These are phyloP conservation scores for Eustalomyia histrio DNA, from an alignment of 2,888 invertebrate species.

Conservation along the genomic window DNA sequence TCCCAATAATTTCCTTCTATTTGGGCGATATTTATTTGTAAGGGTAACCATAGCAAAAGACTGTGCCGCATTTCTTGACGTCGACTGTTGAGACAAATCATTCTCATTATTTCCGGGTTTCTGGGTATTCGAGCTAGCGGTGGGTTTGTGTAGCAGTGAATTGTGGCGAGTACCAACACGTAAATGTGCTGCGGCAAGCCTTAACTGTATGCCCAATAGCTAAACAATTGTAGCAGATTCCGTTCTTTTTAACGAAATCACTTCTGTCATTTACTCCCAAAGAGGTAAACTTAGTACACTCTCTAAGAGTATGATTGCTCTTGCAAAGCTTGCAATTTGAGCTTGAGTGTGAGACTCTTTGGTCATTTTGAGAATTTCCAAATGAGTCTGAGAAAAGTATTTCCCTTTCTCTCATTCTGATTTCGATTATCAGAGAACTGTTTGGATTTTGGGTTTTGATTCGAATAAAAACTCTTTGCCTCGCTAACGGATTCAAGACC, in stretches of 20 bases:
- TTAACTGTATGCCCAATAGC: not conserved
- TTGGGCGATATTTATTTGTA: not conserved
- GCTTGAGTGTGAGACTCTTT: not conserved
- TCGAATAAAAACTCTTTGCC: not conserved
- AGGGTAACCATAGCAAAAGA: not conserved
- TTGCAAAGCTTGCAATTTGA: too few relatives aligned
- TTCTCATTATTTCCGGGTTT: not conserved
- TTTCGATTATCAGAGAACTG: not conserved
- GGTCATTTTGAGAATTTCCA: not conserved
- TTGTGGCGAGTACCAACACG: too few relatives aligned
- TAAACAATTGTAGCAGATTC: not conserved
- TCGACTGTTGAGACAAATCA: not conserved
- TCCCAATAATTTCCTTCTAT: slow-evolving; percentile 6
- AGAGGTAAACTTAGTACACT: too few relatives aligned
- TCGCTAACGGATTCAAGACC: slow-evolving; percentile 3
- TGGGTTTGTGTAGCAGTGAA: too few relatives aligned
- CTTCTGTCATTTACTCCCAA: too few relatives aligned
- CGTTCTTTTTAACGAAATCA: too few relatives aligned
- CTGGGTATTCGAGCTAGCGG: not conserved
- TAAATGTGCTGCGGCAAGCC: too few relatives aligned
- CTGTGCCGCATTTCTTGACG: not conserved
- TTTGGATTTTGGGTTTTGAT: not conserved
- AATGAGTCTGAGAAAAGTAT: not conserved
- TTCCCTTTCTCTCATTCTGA: not conserved
- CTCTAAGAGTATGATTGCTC: too few relatives aligned